phyloP scores from a whole-genome alignment of 2,113 vertebrate genomes.

The Oophaga pumilio region DNA sequence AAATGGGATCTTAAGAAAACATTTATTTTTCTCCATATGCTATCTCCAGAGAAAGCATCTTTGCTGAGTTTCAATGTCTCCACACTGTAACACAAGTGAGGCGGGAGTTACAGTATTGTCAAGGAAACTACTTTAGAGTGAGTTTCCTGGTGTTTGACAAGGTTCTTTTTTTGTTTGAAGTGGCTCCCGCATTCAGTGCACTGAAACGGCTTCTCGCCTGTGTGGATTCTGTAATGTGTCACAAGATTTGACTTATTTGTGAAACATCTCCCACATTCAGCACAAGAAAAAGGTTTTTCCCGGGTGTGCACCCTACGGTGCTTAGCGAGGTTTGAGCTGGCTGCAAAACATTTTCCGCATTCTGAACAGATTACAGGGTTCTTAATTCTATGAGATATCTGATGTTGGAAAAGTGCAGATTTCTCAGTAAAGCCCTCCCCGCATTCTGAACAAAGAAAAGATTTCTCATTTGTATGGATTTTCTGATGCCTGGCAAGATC shows the following conservation, averaged over 20 bases:
- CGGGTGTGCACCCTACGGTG: not conserved
- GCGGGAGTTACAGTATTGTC: not conserved
- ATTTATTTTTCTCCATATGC: too few relatives aligned
- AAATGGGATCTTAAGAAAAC: too few relatives aligned
- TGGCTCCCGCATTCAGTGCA: not conserved
- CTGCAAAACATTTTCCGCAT: constrained; percentile 21
- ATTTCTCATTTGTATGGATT: not conserved
- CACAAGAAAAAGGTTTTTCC: not conserved
- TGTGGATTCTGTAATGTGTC: not conserved
- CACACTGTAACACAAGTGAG: too few relatives aligned
- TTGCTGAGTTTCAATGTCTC: too few relatives aligned
- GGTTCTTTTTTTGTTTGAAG: constrained; percentile 13
- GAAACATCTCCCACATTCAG: constrained; percentile 8
- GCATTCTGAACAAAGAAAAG: not conserved
- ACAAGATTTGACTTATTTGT: not conserved
- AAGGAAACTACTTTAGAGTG: not conserved
- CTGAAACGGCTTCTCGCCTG: not conserved
- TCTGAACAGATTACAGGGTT: not conserved
- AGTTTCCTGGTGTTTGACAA: not conserved
- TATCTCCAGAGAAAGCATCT: too few relatives aligned
- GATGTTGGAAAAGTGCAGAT: constrained; percentile 3
- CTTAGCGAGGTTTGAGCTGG: not conserved
- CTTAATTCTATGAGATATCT: not conserved
- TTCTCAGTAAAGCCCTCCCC: not conserved
- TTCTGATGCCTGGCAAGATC: not conserved